A percentile compares a stretch with the other conserved stretches of the same genome.
These are phyloP conservation scores for Sebastes minor DNA, from an alignment of 2,797 vertebrate species.

Conservation along the genomic window DNA sequence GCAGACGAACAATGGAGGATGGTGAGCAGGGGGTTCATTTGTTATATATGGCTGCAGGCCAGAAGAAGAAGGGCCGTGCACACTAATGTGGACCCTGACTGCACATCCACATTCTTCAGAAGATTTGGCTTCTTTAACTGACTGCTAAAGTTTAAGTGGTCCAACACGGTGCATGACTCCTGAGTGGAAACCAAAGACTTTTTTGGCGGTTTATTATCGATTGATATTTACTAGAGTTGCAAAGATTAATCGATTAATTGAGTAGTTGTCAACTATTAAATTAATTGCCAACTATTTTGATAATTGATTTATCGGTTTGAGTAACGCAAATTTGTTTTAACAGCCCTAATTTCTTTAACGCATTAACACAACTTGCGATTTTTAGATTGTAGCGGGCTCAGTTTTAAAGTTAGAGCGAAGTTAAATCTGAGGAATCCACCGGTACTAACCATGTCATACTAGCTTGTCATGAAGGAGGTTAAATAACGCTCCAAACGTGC, in stretches of 20 bases:
- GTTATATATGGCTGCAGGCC: constrained; percentile 46
- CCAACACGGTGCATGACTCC: not conserved
- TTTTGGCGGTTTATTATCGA: not conserved
- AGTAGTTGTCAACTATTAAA: rapidly evolving
- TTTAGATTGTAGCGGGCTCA: too few relatives aligned
- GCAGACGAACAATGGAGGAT: constrained; percentile 33
- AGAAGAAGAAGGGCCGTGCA: constrained; percentile 18
- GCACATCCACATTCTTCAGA: constrained; percentile 16
- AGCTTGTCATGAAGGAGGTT: rapidly evolving
- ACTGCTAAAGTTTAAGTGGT: not conserved
- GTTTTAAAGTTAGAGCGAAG: too few relatives aligned
- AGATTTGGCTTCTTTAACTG: constrained; percentile 7
- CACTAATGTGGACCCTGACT: constrained; percentile 21
- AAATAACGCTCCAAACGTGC: too few relatives aligned
- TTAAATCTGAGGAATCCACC: too few relatives aligned
- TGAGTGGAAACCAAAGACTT: not conserved
- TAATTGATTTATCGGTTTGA: too few relatives aligned
- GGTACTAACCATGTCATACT: too few relatives aligned
- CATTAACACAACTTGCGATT: too few relatives aligned
- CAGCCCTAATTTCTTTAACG: too few relatives aligned
- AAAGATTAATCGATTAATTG: too few relatives aligned
- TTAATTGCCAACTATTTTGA: too few relatives aligned
- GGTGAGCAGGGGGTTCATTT: constrained; percentile 43
- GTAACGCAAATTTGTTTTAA: too few relatives aligned
- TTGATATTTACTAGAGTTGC: not conserved